Evolutionary conservation across 2,113 vertebrate species (phyloP).

Genomic region (Notothenia rossii): DNA sequence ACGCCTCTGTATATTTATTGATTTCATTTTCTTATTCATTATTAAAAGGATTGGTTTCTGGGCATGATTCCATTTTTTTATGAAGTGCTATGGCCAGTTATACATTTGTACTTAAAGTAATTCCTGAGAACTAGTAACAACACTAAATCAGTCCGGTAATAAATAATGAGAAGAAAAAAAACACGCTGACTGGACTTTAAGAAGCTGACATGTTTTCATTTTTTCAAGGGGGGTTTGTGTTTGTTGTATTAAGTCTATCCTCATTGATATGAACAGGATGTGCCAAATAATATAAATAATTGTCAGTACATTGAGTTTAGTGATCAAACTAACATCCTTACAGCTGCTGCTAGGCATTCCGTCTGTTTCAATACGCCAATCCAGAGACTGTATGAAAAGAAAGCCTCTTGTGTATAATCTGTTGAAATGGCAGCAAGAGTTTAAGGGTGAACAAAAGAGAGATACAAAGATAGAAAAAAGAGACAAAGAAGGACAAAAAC

Average conservation of each 20-base stretch:
- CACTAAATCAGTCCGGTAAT: background rate
- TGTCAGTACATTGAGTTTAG: background rate
- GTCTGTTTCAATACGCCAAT: background rate
- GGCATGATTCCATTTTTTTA: background rate
- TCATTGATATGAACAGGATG: background rate
- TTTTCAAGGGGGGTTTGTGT: background rate
- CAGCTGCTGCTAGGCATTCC: conserved; percentile 6
- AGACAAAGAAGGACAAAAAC: background rate
- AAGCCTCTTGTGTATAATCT: conserved; percentile 1
- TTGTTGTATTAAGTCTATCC: background rate
- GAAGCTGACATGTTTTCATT: background rate
- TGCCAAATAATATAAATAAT: background rate
- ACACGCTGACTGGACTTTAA: no score
- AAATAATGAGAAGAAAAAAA: no score
- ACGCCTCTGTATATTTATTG: background rate
- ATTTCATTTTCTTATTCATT: background rate
- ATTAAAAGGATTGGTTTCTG: background rate
- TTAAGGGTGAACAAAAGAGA: background rate
- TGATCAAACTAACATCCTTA: conserved; percentile 4
- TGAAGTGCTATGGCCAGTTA: background rate
- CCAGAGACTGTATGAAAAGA: background rate
- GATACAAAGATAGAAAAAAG: background rate
- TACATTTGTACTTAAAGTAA: background rate
- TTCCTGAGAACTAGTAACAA: background rate
- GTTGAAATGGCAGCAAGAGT: no score